Conservation (phyloP, 2,888 invertebrate genomes). For the Leptopilina drosophilae region DNA sequence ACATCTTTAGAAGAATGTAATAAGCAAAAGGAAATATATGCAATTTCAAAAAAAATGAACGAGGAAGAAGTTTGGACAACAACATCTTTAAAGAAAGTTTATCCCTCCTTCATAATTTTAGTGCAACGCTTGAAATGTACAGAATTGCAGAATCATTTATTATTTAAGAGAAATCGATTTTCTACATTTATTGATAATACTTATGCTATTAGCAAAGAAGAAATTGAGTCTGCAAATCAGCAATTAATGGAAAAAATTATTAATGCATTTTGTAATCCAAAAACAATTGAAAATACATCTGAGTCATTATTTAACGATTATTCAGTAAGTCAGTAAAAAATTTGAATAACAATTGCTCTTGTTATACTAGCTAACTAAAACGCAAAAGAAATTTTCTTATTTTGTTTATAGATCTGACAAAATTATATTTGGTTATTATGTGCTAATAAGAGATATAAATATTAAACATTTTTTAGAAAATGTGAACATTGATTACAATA, state of each 20-base stretch:
- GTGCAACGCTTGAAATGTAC: background rate
- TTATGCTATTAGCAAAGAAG: background rate
- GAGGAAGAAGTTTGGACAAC: slow-evolving; percentile 1
- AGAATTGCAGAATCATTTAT: slow-evolving; percentile 43
- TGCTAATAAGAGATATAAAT: too few relatives aligned
- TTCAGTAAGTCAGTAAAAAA: background rate
- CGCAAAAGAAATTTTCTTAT: too few relatives aligned
- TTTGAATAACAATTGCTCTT: too few relatives aligned
- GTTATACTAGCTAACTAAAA: too few relatives aligned
- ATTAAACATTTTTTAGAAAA: too few relatives aligned
- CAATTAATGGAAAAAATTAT: slow-evolving; percentile 77
- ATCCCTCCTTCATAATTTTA: background rate
- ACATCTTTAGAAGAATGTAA: slow-evolving; percentile 62
- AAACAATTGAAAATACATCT: slow-evolving; percentile 79
- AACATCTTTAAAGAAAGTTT: background rate
- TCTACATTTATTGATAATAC: slow-evolving; percentile 11
- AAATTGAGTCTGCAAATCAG: slow-evolving; percentile 9
- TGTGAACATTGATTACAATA: too few relatives aligned
- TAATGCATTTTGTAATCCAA: slow-evolving; percentile 83
- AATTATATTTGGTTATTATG: too few relatives aligned
- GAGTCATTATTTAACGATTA: slow-evolving; percentile 66
- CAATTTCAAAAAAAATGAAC: background rate
- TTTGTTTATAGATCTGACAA: too few relatives aligned
- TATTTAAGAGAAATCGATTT: slow-evolving; percentile 43
- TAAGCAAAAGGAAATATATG: slow-evolving; percentile 33